Conservation (phyloP, 2,888 invertebrate genomes). For the Scelioninae gen. 2 region DNA sequence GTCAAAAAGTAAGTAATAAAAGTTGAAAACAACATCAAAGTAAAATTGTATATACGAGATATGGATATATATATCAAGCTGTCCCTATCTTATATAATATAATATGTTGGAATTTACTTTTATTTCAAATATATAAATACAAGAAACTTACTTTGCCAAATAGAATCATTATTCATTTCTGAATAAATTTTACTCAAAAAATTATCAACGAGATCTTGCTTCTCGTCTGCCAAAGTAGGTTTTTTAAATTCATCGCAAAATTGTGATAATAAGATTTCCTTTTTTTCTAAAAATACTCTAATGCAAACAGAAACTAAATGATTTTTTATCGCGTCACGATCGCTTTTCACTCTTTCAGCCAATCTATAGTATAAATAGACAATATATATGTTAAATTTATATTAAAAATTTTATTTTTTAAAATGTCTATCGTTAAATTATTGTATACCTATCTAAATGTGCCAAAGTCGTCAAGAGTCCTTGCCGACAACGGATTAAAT, state of each 20-base stretch:
- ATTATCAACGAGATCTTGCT: constrained; percentile 90
- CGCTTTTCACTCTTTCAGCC: constrained; percentile 80
- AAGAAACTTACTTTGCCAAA: constrained; percentile 80
- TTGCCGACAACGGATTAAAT: constrained; percentile 88
- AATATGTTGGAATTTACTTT: no score
- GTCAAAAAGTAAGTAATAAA: no score
- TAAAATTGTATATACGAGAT: no score
- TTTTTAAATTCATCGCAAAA: constrained; percentile 89
- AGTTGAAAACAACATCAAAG: no score
- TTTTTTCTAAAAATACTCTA: constrained; percentile 86
- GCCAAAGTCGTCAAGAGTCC: constrained; percentile 85
- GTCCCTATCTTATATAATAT: no score
- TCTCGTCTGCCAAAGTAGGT: constrained; percentile 90
- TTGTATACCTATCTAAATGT: constrained; percentile 80
- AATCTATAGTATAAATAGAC: constrained; percentile 74
- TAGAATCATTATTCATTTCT: constrained; percentile 83
- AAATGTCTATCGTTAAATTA: neutral
- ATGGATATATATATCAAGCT: no score
- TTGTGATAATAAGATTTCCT: constrained; percentile 83
- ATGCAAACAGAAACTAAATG: constrained; percentile 87
- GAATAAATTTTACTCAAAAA: constrained; percentile 84
- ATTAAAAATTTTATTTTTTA: no score
- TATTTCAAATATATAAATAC: no score
- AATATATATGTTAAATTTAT: constrained; percentile 1
- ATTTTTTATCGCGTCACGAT: constrained; percentile 83